phyloP scores from a whole-genome alignment of 2,113 vertebrate species.

The Anhinga rufa region DNA sequence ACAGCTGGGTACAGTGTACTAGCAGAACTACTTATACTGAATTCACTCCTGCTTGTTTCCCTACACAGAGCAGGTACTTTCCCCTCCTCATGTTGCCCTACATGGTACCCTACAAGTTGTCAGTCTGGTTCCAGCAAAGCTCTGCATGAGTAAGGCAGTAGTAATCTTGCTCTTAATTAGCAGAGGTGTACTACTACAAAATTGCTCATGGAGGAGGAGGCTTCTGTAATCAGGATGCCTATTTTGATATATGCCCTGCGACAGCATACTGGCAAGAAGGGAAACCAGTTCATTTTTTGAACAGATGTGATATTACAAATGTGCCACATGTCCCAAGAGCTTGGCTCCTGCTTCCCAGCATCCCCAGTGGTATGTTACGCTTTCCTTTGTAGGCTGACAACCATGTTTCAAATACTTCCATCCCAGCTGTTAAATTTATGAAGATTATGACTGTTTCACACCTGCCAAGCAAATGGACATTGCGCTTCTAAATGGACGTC shows the following conservation, averaged over 20 bases:
- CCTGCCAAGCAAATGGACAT: background rate
- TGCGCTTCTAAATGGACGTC: background rate
- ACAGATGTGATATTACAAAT: rapidly evolving
- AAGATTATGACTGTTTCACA: background rate
- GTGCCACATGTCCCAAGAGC: background rate
- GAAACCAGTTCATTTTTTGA: background rate
- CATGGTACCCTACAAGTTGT: rapidly evolving
- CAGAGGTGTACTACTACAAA: background rate
- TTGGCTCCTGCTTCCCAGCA: background rate
- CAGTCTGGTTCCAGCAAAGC: background rate
- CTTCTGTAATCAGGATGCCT: background rate
- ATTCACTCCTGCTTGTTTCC: background rate
- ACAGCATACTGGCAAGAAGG: background rate
- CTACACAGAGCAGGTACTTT: background rate
- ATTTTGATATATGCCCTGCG: background rate
- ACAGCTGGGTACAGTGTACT: background rate
- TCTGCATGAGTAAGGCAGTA: background rate
- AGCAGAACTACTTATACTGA: rapidly evolving
- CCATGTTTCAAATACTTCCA: background rate
- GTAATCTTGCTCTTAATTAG: background rate
- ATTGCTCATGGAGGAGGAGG: background rate
- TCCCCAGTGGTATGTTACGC: background rate
- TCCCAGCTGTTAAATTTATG: background rate
- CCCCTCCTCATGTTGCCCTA: background rate
- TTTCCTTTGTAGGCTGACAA: background rate